Percentiles rank a stretch among this genome's conserved stretches.
phyloP scores from a whole-genome alignment of 2,888 invertebrate species.

The Bombylius discolor region DNA sequence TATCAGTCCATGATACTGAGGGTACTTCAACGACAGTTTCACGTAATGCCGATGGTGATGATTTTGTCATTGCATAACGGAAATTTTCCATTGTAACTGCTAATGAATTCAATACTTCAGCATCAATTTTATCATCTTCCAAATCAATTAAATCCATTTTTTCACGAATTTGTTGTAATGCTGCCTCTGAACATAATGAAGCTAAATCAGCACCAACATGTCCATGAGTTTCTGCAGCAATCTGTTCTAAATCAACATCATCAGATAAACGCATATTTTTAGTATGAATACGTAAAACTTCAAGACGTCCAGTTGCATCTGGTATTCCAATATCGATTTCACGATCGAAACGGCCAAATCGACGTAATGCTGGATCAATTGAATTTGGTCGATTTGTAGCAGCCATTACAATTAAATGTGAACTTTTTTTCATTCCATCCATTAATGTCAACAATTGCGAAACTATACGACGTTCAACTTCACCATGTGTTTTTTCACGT shows the following conservation, averaged over 20 bases:
- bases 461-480: slow-evolving; percentile 97
- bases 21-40: slow-evolving; percentile 99
- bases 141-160: slow-evolving; percentile 99
- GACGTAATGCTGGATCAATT: slow-evolving; percentile 91
- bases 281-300: slow-evolving; percentile 96
- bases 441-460: slow-evolving; percentile 95
- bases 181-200: slow-evolving; percentile 96
- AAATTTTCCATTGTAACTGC: slow-evolving; percentile 99
- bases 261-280: slow-evolving; percentile 99
- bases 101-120: slow-evolving; percentile 90
- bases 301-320: slow-evolving; percentile 93
- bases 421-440: slow-evolving; percentile 98
- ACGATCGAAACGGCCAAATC: slow-evolving; percentile 96
- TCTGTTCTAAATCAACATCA: slow-evolving; percentile 96
- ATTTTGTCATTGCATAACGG: slow-evolving; percentile 97
- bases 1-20: slow-evolving; percentile 93
- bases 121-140: slow-evolving; percentile 98
- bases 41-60: slow-evolving; percentile 93
- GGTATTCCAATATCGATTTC: slow-evolving; percentile 99
- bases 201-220: slow-evolving; percentile 99
- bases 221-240: slow-evolving; percentile 96
- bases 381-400: slow-evolving; percentile 99
- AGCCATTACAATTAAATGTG: slow-evolving; percentile 99
- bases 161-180: slow-evolving; percentile 97
- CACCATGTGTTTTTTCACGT: slow-evolving; percentile 98